Evolutionary conservation across 2,888 invertebrate species (phyloP).

Genomic region (Eupithecia exiguata): DNA sequence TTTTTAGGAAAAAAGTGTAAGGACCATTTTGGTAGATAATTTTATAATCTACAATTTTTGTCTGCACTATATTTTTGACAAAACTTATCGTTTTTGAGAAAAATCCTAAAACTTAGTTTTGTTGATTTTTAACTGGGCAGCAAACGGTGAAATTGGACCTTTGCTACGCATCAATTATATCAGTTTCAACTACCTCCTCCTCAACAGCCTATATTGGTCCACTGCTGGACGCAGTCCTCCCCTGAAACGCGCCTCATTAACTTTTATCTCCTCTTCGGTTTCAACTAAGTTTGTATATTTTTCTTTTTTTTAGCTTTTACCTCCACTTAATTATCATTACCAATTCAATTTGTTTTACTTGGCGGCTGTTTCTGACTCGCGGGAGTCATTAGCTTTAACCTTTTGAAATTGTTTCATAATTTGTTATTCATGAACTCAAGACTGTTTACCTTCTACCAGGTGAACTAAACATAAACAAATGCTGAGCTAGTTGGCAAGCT

Average conservation of each 20-base stretch:
- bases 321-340: neutral
- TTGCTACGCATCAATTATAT: neutral
- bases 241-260: too few species aligned
- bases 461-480: neutral
- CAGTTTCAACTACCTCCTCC: neutral
- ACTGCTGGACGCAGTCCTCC: too few species aligned
- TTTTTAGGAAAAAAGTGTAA: too few species aligned
- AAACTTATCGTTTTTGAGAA: too few species aligned
- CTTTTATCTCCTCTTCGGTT: too few species aligned
- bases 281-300: neutral
- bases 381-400: constrained; percentile 1
- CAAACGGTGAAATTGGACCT: too few species aligned
- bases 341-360: constrained; percentile 1
- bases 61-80: too few species aligned
- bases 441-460: neutral
- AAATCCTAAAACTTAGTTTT: too few species aligned
- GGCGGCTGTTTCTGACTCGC: neutral
- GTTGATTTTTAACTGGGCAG: too few species aligned
- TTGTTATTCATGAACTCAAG: constrained; percentile 5
- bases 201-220: too few species aligned
- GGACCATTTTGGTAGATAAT: too few species aligned
- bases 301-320: neutral
- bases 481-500: neutral
- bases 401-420: constrained; percentile 3
- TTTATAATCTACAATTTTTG: too few species aligned